These are phyloP conservation scores for Oscheius sp. DNA, from an alignment of 2,888 invertebrate genomes.

Conservation along the genomic window DNA sequence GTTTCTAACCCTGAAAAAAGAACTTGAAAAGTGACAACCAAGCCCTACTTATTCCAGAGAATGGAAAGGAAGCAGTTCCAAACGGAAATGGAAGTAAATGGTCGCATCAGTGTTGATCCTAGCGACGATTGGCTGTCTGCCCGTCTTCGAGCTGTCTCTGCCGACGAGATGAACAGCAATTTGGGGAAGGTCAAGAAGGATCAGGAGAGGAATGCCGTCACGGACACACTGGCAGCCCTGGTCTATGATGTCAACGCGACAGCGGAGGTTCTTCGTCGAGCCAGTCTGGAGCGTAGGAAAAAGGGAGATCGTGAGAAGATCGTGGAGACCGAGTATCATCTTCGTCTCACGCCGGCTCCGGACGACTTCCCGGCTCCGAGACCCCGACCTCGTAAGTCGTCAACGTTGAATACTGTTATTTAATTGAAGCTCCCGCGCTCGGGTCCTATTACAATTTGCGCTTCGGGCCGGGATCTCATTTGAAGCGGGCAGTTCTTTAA, in stretches of 20 bases:
- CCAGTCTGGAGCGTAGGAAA: conserved; percentile 54
- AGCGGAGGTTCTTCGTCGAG: conserved; percentile 66
- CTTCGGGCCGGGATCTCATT: too few relatives aligned
- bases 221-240: conserved; percentile 72
- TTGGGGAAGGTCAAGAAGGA: conserved; percentile 67
- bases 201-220: conserved; percentile 70
- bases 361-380: conserved; percentile 57
- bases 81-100: conserved; percentile 71
- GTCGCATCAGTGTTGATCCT: conserved; percentile 67
- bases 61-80: conserved; percentile 67
- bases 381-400: conserved; percentile 41
- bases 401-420: neutral
- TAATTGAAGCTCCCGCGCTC: conserved; percentile 6
- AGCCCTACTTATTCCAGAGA: conserved; percentile 43
- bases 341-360: conserved; percentile 68
- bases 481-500: too few relatives aligned
- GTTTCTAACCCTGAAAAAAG: too few relatives aligned
- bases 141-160: conserved; percentile 65
- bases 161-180: conserved; percentile 69
- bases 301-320: conserved; percentile 34
- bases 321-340: conserved; percentile 65
- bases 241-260: conserved; percentile 73
- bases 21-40: too few relatives aligned
- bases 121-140: conserved; percentile 69
- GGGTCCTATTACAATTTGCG: conserved; percentile 12